These are phyloP conservation scores for Aselliscus stoliczkanus DNA, from an alignment of 2,797 vertebrate genomes.

Conservation along the genomic window DNA sequence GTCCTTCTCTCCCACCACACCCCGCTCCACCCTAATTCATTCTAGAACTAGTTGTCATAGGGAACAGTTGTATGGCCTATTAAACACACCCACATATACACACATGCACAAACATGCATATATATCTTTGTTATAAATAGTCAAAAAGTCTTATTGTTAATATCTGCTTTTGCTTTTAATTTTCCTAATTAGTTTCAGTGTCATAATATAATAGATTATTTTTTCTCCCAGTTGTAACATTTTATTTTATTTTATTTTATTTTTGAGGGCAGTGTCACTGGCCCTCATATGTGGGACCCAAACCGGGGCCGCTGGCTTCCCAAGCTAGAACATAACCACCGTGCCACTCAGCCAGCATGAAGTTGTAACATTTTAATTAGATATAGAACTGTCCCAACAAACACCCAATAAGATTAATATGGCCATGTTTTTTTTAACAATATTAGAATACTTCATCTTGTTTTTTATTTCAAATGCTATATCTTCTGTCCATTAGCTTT, in stretches of 20 bases:
- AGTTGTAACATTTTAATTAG: constrained; percentile 17
- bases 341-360: too few species aligned
- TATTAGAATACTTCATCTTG: neutral
- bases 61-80: neutral
- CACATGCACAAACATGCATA: too few species aligned
- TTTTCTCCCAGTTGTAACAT: neutral
- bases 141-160: neutral
- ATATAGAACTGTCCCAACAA: neutral
- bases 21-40: neutral
- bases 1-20: neutral
- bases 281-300: too few species aligned
- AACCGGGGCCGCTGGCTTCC: too few species aligned
- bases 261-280: too few species aligned
- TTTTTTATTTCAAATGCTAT: constrained; percentile 4
- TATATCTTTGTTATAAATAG: too few species aligned
- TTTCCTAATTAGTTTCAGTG: constrained; percentile 38
- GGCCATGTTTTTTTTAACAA: neutral
- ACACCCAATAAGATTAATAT: neutral
- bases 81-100: neutral
- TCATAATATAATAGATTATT: neutral
- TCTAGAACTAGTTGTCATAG: neutral
- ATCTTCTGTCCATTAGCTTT: neutral
- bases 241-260: too few species aligned
- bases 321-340: too few species aligned
- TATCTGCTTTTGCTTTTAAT: neutral